These are phyloP conservation scores for Cherax destructor DNA, from an alignment of 1,140 invertebrate species.

Conservation along the genomic window DNA sequence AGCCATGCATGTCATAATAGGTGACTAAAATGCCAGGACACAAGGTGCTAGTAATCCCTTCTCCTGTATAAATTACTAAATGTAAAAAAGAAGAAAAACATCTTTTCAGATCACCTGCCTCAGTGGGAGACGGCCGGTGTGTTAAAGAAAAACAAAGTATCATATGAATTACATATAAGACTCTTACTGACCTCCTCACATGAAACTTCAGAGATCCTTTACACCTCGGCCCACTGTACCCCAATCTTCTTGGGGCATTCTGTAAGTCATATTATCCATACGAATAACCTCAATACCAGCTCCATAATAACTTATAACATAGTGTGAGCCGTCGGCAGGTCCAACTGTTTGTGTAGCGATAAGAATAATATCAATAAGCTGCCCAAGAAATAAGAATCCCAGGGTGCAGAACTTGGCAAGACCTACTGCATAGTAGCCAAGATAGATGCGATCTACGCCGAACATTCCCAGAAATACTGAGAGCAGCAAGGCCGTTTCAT, in stretches of 20 bases:
- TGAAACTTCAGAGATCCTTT: conserved; percentile 15
- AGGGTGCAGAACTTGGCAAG: conserved; percentile 95
- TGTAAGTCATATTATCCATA: conserved; percentile 90
- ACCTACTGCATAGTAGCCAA: conserved; percentile 96
- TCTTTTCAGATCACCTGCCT: no score
- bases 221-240: conserved; percentile 70
- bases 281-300: conserved; percentile 87
- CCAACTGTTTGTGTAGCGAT: conserved; percentile 95
- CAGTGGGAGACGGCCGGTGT: no score
- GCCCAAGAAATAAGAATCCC: conserved; percentile 97
- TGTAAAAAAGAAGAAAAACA: no score
- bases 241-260: conserved; percentile 89
- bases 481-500: conserved; percentile 92
- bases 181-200: no score
- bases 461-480: conserved; percentile 95
- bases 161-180: no score
- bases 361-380: conserved; percentile 94
- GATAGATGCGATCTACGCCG: conserved; percentile 96
- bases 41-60: no score
- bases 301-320: conserved; percentile 95
- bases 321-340: conserved; percentile 97
- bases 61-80: no score
- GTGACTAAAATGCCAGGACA: no score
- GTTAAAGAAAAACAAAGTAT: no score
- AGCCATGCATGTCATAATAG: no score